phyloP scores from a whole-genome alignment of 2,113 vertebrate genomes.

The Myanophis thanlyinensis region DNA sequence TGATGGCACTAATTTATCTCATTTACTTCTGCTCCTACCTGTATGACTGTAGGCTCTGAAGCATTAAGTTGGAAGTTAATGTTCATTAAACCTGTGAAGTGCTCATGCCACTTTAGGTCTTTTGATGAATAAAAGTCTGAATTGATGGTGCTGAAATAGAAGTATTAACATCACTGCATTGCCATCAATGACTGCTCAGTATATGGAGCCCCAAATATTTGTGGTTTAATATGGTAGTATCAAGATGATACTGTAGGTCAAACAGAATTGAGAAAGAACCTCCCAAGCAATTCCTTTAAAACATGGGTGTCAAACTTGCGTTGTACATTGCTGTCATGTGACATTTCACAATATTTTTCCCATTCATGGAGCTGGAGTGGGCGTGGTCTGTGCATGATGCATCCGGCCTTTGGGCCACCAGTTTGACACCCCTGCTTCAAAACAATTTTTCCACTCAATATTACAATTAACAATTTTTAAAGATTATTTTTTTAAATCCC shows the following conservation, averaged over 20 bases:
- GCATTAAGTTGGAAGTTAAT: conserved; percentile 11
- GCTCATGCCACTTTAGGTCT: background rate
- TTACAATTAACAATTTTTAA: background rate
- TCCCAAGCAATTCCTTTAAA: background rate
- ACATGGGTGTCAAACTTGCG: no score
- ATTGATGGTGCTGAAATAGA: background rate
- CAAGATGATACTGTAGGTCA: background rate
- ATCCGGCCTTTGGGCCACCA: no score
- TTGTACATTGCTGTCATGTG: no score
- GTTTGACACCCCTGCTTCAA: background rate
- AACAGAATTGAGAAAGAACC: background rate
- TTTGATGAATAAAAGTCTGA: conserved; percentile 17
- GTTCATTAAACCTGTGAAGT: conserved; percentile 42
- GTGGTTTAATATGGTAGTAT: background rate
- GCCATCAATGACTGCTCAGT: background rate
- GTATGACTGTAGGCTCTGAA: background rate
- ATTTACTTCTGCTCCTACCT: conserved; percentile 15
- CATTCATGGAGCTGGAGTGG: no score
- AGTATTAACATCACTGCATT: background rate
- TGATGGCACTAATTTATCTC: background rate
- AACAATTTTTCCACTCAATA: background rate
- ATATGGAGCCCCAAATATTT: background rate
- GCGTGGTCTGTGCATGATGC: no score
- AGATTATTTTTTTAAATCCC: background rate
- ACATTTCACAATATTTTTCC: no score